Evolutionary conservation across 2,888 invertebrate species (phyloP).

Genomic region (Tiliacea citrago): DNA sequence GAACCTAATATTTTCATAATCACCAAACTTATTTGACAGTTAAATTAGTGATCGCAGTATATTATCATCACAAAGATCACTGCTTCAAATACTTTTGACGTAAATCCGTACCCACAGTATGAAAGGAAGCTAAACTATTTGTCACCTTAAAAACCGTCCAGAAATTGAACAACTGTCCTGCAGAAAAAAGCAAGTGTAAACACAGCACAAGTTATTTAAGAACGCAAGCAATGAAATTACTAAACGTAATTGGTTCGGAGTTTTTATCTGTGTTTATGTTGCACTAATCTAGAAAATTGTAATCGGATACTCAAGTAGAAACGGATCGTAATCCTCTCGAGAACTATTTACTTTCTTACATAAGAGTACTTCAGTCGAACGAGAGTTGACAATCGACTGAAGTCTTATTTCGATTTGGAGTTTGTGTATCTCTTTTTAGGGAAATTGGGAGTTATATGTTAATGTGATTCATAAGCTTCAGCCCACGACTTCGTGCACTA

Average conservation of each 20-base stretch:
- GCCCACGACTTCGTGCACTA: no score
- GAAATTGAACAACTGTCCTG: slow-evolving; percentile 6
- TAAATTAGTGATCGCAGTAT: not conserved
- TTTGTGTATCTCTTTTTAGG: slow-evolving; percentile 1
- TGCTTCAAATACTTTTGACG: not conserved
- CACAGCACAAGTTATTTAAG: slow-evolving; percentile 70
- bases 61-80: not conserved
- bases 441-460: not conserved
- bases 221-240: slow-evolving; percentile 74
- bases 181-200: slow-evolving; percentile 47
- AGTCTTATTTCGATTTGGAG: slow-evolving; percentile 22
- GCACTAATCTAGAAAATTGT: slow-evolving; percentile 71
- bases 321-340: slow-evolving; percentile 44
- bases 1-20: not conserved
- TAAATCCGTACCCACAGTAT: not conserved
- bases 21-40: not conserved
- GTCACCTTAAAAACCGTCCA: not conserved
- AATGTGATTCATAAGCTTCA: not conserved
- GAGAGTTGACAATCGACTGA: slow-evolving; percentile 18
- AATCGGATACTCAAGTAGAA: slow-evolving; percentile 57
- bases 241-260: slow-evolving; percentile 73
- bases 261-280: slow-evolving; percentile 72
- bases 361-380: slow-evolving; percentile 19
- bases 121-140: not conserved
- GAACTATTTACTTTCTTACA: slow-evolving; percentile 42